Base-by-base conservation (phyloP, 1,140 invertebrate genomes). In the Scaptomyza pallida region DNA sequence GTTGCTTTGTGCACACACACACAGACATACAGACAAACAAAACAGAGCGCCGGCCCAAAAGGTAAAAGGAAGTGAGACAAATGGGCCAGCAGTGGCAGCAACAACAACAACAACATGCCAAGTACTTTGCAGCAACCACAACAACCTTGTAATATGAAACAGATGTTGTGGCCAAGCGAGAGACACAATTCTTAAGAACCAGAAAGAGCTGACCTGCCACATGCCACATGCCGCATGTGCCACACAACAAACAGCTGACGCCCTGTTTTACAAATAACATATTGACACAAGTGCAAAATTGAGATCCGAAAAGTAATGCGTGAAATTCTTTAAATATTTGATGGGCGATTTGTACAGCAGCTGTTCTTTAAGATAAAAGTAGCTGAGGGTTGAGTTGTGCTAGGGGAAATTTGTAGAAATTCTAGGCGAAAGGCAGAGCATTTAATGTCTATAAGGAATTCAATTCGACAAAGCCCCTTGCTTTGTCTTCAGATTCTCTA, bases 1-100 rank as follows among this genome's bases (percentile, higher is more conserved):
- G 82, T 85, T 72, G 75, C 26, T 78, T 83, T 67, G 63, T 67
- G 62, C 21, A 12, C 9, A 33, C 40, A 45, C 33, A 35, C 9
- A 35, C 12, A 12, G 21, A 17, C 10, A 33, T 30, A 45, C 33
- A 37, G 3, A 37, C 2, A 12, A 21, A 17, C 10, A 33, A 26
- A 45, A 37, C 10, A 37, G 12, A 52, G 44, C 44, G 52, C 51
- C 35, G 44, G 30, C 35, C 17, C 33, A 74, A 79, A 75, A 79
- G 81, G 81, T 75, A 88, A 88, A n/a, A 88, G 82, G 82, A 88
- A 88, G 82, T 88, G 72, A 88, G 75, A 88, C 82, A 88, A 86
- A 86, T 88, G 82, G 68, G 78, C 81, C 64, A 73, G 45, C 43
- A 61, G 40, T 67, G 54, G 21, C 52, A 40, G 9, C 51, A 76